Evolutionary conservation across 64 coral and sea anemone species (phyloP).

Genomic region (Porites australiensis): DNA sequence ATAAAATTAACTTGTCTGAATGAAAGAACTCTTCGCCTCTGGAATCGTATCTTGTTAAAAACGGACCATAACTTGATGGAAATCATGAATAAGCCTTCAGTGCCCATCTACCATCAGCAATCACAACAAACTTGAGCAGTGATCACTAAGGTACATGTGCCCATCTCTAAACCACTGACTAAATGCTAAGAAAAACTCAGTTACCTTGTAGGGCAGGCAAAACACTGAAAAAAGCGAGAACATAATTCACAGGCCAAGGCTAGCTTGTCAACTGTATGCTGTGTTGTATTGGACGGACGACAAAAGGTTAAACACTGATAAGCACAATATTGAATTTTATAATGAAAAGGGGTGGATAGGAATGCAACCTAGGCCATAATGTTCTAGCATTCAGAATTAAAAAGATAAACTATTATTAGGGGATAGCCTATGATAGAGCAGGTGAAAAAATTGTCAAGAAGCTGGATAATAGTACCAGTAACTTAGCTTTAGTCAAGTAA

Average conservation of each 20-base stretch:
- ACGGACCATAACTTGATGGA: neutral
- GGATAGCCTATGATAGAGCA: too few relatives aligned
- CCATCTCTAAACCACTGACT: slow-evolving; percentile 27
- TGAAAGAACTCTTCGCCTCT: neutral
- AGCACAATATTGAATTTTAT: neutral
- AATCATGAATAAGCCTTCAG: neutral
- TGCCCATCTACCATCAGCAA: neutral
- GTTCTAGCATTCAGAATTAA: too few relatives aligned
- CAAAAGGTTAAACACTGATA: slow-evolving; percentile 70
- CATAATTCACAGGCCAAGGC: slow-evolving; percentile 96
- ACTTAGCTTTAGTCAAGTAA: too few relatives aligned
- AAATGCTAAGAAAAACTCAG: slow-evolving; percentile 65
- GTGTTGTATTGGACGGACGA: slow-evolving; percentile 96
- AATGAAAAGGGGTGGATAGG: neutral
- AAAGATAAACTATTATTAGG: too few relatives aligned
- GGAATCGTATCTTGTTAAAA: neutral
- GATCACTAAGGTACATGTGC: neutral
- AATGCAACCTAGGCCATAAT: too few relatives aligned
- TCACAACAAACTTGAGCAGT: neutral
- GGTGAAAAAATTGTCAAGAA: too few relatives aligned
- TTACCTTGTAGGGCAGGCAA: slow-evolving; percentile 92
- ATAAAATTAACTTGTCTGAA: neutral
- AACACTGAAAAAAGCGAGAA: slow-evolving; percentile 82
- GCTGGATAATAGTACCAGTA: too few relatives aligned
- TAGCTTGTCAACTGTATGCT: slow-evolving; percentile 98